Conservation (phyloP, 1,140 invertebrate species). For the Lepidurus arcticus region DNA sequence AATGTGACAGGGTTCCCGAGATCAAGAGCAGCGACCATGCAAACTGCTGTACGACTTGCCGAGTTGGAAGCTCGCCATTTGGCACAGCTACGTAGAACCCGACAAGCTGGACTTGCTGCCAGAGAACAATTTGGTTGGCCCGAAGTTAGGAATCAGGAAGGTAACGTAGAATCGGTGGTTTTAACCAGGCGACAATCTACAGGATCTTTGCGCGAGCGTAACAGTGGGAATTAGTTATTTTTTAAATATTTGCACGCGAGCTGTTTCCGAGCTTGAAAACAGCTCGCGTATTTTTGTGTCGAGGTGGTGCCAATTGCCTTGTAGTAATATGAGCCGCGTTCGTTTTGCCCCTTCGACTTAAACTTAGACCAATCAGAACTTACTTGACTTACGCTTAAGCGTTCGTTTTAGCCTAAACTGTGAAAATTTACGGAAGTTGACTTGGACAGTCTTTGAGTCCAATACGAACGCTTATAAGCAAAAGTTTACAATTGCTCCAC, state of each 20-base stretch:
- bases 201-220: neutral
- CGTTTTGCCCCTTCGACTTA: too few relatives aligned
- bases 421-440: too few relatives aligned
- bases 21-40: neutral
- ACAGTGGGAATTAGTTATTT: neutral
- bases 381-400: too few relatives aligned
- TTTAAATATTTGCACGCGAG: neutral
- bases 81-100: neutral
- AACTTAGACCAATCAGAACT: too few relatives aligned
- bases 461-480: too few relatives aligned
- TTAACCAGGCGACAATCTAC: neutral
- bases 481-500: too few relatives aligned
- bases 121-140: neutral
- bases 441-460: too few relatives aligned
- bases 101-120: neutral
- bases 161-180: neutral
- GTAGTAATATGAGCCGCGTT: too few relatives aligned
- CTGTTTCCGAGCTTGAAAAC: too few relatives aligned
- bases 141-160: neutral
- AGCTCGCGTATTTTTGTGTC: too few relatives aligned
- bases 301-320: too few relatives aligned
- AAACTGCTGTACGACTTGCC: neutral
- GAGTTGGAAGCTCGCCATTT: neutral
- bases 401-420: too few relatives aligned
- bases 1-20: neutral